Percentiles rank a stretch among this genome's conserved stretches.
phyloP scores from a whole-genome alignment of 2,113 vertebrate genomes.

The Paramormyrops kingsleyae region DNA sequence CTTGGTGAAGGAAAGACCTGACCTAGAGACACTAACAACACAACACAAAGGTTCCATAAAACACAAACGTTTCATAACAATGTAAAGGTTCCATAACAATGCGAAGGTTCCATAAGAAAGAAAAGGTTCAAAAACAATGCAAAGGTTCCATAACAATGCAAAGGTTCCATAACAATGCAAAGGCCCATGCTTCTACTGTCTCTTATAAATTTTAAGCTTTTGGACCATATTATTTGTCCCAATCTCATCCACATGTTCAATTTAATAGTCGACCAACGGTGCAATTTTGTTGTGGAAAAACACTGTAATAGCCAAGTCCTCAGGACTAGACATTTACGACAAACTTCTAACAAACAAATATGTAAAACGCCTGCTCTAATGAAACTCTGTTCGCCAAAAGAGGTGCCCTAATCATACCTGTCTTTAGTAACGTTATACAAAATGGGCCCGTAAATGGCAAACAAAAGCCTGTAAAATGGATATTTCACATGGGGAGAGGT shows the following conservation, averaged over 20 bases:
- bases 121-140: no score
- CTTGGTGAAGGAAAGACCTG: not conserved
- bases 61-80: no score
- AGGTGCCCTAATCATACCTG: constrained; percentile 39
- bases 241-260: constrained; percentile 32
- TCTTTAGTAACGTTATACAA: constrained; percentile 43
- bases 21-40: not conserved
- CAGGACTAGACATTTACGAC: constrained; percentile 33
- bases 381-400: constrained; percentile 34
- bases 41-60: not conserved
- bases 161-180: no score
- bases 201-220: not conserved
- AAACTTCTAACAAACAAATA: constrained; percentile 37
- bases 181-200: not conserved
- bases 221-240: constrained; percentile 23
- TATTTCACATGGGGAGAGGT: constrained; percentile 50
- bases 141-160: no score
- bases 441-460: constrained; percentile 49
- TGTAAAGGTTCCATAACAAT: not conserved
- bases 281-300: constrained; percentile 39
- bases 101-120: not conserved
- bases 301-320: constrained; percentile 30
- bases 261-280: constrained; percentile 35
- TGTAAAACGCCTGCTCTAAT: constrained; percentile 16
- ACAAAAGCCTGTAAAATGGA: constrained; percentile 47